These are phyloP conservation scores for Drosophila mercatorum DNA, from an alignment of 2,888 invertebrate species.

Conservation along the genomic window DNA sequence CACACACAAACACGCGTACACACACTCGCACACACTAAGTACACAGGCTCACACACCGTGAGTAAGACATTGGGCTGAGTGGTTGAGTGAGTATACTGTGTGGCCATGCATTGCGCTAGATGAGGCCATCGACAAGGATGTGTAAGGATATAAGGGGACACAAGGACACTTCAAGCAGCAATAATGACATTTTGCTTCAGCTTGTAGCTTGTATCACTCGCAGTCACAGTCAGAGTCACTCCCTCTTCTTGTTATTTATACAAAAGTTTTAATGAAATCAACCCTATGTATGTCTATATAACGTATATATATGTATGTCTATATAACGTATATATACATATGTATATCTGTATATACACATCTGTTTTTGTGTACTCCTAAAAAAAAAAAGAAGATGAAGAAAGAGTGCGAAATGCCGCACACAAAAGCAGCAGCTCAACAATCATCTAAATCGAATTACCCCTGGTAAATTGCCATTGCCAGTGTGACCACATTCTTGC, in stretches of 20 bases:
- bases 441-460: constrained; percentile 46
- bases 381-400: neutral
- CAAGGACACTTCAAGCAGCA: constrained; percentile 59
- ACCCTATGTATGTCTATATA: constrained; percentile 23
- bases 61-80: constrained; percentile 33
- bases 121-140: constrained; percentile 27
- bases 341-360: neutral
- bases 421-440: constrained; percentile 29
- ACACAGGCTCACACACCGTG: neutral
- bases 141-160: constrained; percentile 16
- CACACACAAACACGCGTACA: neutral
- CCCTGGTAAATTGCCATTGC: constrained; percentile 22
- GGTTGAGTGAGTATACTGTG: constrained; percentile 42
- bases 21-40: neutral
- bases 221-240: constrained; percentile 8
- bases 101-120: constrained; percentile 52
- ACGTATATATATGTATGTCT: neutral
- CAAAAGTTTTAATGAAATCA: constrained; percentile 68
- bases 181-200: constrained; percentile 60
- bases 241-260: constrained; percentile 53
- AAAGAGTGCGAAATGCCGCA: neutral
- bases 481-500: constrained; percentile 14
- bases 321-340: neutral
- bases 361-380: neutral
- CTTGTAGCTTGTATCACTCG: constrained; percentile 1